Evolutionary conservation across 2,113 vertebrate genomes (phyloP), one percentile per base, ranked within the genome.

Genomic region (Poeciliopsis prolifica): DNA sequence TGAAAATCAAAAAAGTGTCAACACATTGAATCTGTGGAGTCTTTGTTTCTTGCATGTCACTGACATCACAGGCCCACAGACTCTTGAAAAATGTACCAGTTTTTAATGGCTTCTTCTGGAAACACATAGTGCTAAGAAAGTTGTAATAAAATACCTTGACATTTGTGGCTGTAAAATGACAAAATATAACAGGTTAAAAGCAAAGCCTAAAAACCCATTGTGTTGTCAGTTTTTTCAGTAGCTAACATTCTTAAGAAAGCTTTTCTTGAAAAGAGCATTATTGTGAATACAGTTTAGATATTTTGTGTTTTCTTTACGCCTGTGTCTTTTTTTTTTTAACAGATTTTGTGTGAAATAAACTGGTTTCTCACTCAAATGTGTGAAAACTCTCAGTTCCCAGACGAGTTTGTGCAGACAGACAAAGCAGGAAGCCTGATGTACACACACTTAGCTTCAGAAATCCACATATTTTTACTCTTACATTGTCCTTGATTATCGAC

Each of bases 361-460:
- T 72, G 70, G 70, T 75, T 67, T 68, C 63, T 78, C 64, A 73
- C 71, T 42, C 70, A 26, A 35, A 72, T 7, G 35, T 80, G 81
- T 31, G 75, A 88, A 82, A 79, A 71, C 44, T 89, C 68, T 77
- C 65, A 4, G 17, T 70, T 86, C 79, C 68, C 61, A 85, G 87
- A 87, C 78, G 65, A 75, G 72, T 73, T 84, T 85, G 72, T 67
- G 30, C 68, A 84, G 84, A 83, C 82, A 89, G 86, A 82, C 78
- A 70, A 84, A 84, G 84, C 84, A 70, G 73, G 81, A 13, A 80
- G 87, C 80, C 79, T 81, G 11, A 86, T 69, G 75, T 68, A 61
- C 67, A 76, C 70, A 79, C 33, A 67, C 26, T 75, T 54, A 75
- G 65, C 29, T 72, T 61, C 22, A 86, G 15, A 77, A 51, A 67